phyloP scores from a whole-genome alignment of 2,888 invertebrate species.

The Willowsia nigromaculata region DNA sequence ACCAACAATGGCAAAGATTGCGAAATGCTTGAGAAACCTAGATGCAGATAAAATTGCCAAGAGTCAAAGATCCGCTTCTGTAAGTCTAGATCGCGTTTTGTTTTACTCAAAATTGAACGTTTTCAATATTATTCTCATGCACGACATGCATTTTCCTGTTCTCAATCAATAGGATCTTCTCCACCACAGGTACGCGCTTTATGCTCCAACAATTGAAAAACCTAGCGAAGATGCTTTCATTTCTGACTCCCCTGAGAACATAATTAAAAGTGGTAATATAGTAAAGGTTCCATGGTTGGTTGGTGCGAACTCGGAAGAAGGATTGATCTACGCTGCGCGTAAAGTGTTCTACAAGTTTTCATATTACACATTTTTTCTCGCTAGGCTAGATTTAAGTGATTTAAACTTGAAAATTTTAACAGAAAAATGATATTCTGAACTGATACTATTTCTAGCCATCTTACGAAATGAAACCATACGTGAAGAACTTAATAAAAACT shows the following conservation, averaged over 20 bases:
- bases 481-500: slow-evolving; percentile 69
- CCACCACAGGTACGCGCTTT: slow-evolving; percentile 58
- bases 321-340: slow-evolving; percentile 73
- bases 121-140: no score
- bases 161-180: slow-evolving; percentile 57
- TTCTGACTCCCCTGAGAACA: slow-evolving; percentile 39
- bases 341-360: no score
- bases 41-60: slow-evolving; percentile 63
- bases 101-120: no score
- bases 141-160: not conserved
- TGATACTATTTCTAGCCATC: slow-evolving; percentile 41
- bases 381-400: no score
- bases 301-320: slow-evolving; percentile 74
- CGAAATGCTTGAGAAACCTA: slow-evolving; percentile 58
- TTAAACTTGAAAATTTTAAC: no score
- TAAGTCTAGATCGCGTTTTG: slow-evolving; percentile 1
- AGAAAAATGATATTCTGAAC: no score
- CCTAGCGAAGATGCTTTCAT: slow-evolving; percentile 25
- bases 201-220: slow-evolving; percentile 69
- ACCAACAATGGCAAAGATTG: slow-evolving; percentile 37
- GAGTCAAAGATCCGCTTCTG: slow-evolving; percentile 62
- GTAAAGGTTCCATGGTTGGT: slow-evolving; percentile 66
- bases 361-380: no score
- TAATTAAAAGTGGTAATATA: slow-evolving; percentile 69
- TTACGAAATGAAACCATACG: slow-evolving; percentile 68